phyloP scores from a whole-genome alignment of 2,113 vertebrate species.

The Eclectus roratus region DNA sequence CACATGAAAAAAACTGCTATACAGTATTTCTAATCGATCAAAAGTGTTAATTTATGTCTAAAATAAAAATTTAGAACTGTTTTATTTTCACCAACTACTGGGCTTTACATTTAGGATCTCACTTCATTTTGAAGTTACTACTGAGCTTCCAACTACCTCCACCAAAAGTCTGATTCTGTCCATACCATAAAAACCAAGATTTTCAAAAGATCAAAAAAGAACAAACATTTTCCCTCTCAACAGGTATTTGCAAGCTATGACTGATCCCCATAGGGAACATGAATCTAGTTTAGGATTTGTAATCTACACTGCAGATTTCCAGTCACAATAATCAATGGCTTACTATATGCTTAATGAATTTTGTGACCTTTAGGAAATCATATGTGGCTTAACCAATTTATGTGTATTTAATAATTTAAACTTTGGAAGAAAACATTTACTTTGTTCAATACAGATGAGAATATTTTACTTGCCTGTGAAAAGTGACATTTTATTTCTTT shows the following conservation, averaged over 20 bases:
- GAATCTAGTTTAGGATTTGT: not conserved
- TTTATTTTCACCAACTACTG: not conserved
- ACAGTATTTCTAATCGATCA: not conserved
- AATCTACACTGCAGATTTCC: not conserved
- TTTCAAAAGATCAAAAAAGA: not conserved
- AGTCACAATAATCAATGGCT: constrained; percentile 74
- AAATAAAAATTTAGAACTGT: not conserved
- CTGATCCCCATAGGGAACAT: not conserved
- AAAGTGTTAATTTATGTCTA: not conserved
- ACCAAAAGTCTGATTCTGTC: constrained; percentile 47
- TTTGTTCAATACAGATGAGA: constrained; percentile 70
- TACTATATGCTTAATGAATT: constrained; percentile 79
- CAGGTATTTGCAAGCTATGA: constrained; percentile 8
- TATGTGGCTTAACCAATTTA: constrained; percentile 77
- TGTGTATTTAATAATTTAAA: constrained; percentile 86
- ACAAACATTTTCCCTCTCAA: not conserved
- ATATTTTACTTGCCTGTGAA: constrained; percentile 74
- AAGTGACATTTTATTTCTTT: constrained; percentile 73
- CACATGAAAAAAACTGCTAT: not conserved
- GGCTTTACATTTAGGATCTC: not conserved
- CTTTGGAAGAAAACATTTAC: constrained; percentile 72
- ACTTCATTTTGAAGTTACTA: not conserved
- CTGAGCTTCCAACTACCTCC: not conserved
- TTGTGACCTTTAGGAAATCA: constrained; percentile 83
- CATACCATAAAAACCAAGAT: constrained; percentile 19